phyloP scores from a whole-genome alignment of 2,797 vertebrate species.

The Halcyon chelicuti region DNA sequence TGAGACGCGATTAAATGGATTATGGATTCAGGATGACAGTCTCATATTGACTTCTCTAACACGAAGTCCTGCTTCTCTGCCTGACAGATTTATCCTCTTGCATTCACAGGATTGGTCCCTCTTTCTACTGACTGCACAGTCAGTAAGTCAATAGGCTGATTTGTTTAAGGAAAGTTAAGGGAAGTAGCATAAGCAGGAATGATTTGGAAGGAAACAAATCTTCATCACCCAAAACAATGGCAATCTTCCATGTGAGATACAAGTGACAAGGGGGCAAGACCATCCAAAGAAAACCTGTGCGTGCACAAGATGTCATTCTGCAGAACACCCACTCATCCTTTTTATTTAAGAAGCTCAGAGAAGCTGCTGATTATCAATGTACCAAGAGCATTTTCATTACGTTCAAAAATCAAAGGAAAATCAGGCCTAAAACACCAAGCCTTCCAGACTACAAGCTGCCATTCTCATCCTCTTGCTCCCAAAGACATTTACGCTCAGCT shows the following conservation, averaged over 20 bases:
- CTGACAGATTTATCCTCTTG: background rate
- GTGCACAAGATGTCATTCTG: background rate
- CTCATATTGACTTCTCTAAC: background rate
- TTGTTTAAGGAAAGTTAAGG: background rate
- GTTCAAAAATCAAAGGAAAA: background rate
- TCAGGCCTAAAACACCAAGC: background rate
- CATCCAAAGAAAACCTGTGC: background rate
- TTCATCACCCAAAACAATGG: background rate
- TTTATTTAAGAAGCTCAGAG: background rate
- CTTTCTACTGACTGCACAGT: background rate
- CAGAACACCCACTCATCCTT: background rate
- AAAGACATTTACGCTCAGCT: background rate
- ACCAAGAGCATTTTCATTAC: background rate
- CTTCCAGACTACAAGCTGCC: background rate
- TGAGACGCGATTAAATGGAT: slow-evolving; percentile 9
- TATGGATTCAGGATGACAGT: background rate
- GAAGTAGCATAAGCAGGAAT: background rate
- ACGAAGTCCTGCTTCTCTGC: background rate
- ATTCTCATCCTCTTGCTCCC: background rate
- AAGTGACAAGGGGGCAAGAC: background rate
- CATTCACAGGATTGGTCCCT: background rate
- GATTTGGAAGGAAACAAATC: background rate
- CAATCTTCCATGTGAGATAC: background rate
- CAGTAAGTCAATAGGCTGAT: background rate
- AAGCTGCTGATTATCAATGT: background rate